Evolutionary conservation across 2,888 invertebrate species (phyloP).

Genomic region (Formica aserva): DNA sequence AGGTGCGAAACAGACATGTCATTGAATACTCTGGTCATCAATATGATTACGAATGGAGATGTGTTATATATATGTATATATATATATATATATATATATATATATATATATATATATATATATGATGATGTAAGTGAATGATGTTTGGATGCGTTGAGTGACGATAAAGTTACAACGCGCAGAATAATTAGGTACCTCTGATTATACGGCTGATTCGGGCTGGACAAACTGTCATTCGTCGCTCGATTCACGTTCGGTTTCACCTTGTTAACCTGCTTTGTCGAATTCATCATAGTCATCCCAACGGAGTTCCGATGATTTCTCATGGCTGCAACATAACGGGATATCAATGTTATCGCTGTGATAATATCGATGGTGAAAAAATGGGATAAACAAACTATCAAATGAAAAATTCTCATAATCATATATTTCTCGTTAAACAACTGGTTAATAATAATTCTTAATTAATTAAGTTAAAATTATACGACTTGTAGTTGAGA

Average conservation of each 20-base stretch:
- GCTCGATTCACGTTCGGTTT: slow-evolving; percentile 94
- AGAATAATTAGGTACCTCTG: slow-evolving; percentile 86
- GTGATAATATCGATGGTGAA: background rate
- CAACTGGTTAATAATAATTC: background rate
- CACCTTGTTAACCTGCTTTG: slow-evolving; percentile 95
- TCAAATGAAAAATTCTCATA: background rate
- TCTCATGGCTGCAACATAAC: slow-evolving; percentile 89
- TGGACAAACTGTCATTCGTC: slow-evolving; percentile 91
- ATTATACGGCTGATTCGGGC: slow-evolving; percentile 90
- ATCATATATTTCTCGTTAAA: background rate
- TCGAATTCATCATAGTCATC: slow-evolving; percentile 91
- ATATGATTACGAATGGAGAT: slow-evolving; percentile 5
- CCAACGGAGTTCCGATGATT: slow-evolving; percentile 92
- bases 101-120: background rate
- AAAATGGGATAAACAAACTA: background rate
- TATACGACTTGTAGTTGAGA: slow-evolving; percentile 40
- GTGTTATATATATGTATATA: background rate
- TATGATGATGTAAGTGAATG: slow-evolving; percentile 49
- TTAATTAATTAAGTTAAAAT: slow-evolving; percentile 2
- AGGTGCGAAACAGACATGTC: slow-evolving; percentile 30
- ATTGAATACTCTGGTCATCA: background rate
- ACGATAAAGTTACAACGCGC: slow-evolving; percentile 10
- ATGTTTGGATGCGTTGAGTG: slow-evolving; percentile 23
- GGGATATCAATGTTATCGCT: background rate
- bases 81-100: no score